These are phyloP conservation scores for Cephus nigrinus DNA, from an alignment of 2,888 invertebrate species.

Conservation along the genomic window DNA sequence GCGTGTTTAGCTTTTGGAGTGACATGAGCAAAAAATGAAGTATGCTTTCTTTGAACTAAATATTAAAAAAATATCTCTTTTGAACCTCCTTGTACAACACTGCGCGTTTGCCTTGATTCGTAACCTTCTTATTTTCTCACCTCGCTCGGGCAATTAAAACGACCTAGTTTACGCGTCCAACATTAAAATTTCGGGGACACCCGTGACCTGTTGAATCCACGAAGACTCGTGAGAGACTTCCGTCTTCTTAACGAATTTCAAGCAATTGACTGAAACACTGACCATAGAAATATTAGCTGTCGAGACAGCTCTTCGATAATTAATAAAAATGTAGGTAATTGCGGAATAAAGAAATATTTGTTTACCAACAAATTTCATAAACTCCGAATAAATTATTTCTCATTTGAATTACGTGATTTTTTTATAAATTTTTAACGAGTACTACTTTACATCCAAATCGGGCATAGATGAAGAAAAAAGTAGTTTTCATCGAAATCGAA, in stretches of 20 bases:
- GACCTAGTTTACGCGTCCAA: background rate
- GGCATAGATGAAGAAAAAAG: background rate
- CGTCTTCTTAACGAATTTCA: background rate
- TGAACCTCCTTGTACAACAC: background rate
- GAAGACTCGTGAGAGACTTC: background rate
- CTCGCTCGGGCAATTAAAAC: background rate
- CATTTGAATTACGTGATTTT: background rate
- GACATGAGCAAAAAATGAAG: background rate
- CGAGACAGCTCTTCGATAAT: background rate
- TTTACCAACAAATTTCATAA: background rate
- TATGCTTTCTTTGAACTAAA: constrained; percentile 1
- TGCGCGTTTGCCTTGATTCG: background rate
- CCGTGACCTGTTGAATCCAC: background rate
- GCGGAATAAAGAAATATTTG: background rate
- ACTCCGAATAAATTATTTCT: background rate
- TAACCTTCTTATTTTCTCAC: background rate
- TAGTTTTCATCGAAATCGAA: background rate
- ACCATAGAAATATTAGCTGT: background rate
- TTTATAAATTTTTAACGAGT: background rate
- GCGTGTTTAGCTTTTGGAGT: background rate
- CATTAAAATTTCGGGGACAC: background rate
- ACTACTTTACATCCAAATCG: background rate
- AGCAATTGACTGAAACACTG: background rate
- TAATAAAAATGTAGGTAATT: background rate
- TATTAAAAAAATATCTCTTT: background rate